Percentiles rank a stretch among this genome's conserved stretches.
Conservation (phyloP, 92 coral and sea anemone species). For the Paragorgia papillata region DNA sequence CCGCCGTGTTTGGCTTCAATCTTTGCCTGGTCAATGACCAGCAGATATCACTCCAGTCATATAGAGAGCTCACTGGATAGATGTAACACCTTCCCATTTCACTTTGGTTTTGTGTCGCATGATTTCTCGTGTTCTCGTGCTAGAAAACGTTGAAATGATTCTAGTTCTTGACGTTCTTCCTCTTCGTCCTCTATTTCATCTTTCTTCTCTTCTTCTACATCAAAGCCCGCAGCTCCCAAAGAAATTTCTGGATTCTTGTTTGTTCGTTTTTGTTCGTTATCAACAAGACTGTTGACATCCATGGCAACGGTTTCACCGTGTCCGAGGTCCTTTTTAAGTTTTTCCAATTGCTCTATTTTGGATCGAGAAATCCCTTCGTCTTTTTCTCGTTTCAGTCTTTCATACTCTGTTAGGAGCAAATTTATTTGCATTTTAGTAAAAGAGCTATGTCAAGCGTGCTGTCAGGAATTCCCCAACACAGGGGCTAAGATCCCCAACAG, state of each 20-base stretch:
- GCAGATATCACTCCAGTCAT: no score
- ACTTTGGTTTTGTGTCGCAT: not conserved
- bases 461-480: no score
- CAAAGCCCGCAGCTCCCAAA: slow-evolving; percentile 80
- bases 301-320: slow-evolving; percentile 81
- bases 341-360: slow-evolving; percentile 70
- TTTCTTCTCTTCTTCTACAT: slow-evolving; percentile 44
- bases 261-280: slow-evolving; percentile 56
- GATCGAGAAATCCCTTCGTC: slow-evolving; percentile 58
- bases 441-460: no score
- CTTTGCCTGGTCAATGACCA: no score
- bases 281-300: slow-evolving; percentile 37
- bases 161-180: slow-evolving; percentile 79
- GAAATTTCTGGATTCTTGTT: slow-evolving; percentile 66
- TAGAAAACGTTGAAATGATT: slow-evolving; percentile 83
- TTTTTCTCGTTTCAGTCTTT: slow-evolving; percentile 78
- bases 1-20: no score
- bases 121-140: slow-evolving; percentile 50
- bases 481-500: no score
- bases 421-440: not conserved
- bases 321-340: slow-evolving; percentile 80
- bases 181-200: slow-evolving; percentile 60
- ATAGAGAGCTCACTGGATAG: no score
- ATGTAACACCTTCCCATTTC: not conserved
- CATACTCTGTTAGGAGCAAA: slow-evolving; percentile 67